These are phyloP conservation scores for Globicephala melas DNA, from an alignment of 2,113 vertebrate species.

Conservation along the genomic window DNA sequence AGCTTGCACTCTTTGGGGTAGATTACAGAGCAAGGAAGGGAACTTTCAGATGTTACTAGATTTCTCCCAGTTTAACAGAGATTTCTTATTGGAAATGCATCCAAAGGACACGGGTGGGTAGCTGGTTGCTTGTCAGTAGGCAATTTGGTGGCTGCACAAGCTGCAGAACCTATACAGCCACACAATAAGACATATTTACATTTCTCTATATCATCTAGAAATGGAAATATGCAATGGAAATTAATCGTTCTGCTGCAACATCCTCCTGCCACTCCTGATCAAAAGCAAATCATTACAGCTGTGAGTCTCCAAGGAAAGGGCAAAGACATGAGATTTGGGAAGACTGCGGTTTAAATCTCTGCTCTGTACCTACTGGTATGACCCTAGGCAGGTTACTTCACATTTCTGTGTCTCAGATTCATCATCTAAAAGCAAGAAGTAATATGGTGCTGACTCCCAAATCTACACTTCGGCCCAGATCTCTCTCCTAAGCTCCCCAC, in stretches of 20 bases:
- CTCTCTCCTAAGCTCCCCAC: not conserved
- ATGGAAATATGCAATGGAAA: not conserved
- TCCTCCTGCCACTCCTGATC: not conserved
- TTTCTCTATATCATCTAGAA: not conserved
- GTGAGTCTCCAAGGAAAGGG: not conserved
- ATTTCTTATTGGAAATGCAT: constrained; percentile 22
- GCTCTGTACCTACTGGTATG: not conserved
- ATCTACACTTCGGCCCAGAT: not conserved
- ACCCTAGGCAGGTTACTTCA: not conserved
- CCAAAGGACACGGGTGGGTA: not conserved
- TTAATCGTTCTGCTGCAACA: not conserved
- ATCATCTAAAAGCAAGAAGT: not conserved
- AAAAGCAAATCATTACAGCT: not conserved
- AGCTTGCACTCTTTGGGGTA: not conserved
- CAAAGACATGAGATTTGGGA: not conserved
- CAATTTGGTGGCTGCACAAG: not conserved
- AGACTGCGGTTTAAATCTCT: not conserved
- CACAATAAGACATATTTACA: not conserved
- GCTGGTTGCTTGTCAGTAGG: not conserved
- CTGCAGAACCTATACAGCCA: not conserved
- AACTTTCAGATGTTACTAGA: not conserved
- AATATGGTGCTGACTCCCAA: not conserved
- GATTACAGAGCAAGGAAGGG: not conserved
- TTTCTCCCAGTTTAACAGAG: not conserved
- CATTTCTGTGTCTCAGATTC: not conserved